A percentile compares a stretch with the other conserved stretches of the same genome.
phyloP scores from a whole-genome alignment of 2,888 invertebrate genomes.

The Spisula subtruncata region DNA sequence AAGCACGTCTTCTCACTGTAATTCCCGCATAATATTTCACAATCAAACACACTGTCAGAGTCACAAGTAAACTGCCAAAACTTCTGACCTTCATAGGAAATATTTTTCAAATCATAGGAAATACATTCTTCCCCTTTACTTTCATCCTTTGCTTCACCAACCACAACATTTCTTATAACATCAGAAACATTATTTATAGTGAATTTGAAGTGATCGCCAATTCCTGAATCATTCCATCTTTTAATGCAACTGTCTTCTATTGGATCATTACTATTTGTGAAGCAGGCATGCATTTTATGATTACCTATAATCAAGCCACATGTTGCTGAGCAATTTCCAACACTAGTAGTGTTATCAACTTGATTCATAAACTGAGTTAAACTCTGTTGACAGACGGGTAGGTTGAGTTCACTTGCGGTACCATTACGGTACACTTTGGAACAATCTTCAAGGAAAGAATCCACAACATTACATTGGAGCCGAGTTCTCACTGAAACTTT shows the following conservation, averaged over 20 bases:
- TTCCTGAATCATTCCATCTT: slow-evolving; percentile 61
- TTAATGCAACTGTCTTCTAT: slow-evolving; percentile 54
- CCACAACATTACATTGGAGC: slow-evolving; percentile 77
- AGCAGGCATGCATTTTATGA: slow-evolving; percentile 65
- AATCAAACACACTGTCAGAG: slow-evolving; percentile 74
- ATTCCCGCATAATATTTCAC: slow-evolving; percentile 72
- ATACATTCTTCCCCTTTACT: slow-evolving; percentile 64
- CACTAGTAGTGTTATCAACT: slow-evolving; percentile 29
- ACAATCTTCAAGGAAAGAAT: slow-evolving; percentile 81
- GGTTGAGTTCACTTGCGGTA: not conserved
- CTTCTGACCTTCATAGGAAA: slow-evolving; percentile 62
- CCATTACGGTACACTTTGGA: slow-evolving; percentile 21
- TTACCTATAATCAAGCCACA: slow-evolving; percentile 62
- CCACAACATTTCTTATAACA: slow-evolving; percentile 48
- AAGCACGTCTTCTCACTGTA: slow-evolving; percentile 52
- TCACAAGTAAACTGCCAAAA: slow-evolving; percentile 81
- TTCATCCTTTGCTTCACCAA: slow-evolving; percentile 22
- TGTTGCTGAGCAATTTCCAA: slow-evolving; percentile 55
- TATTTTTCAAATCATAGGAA: slow-evolving; percentile 79
- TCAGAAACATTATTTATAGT: slow-evolving; percentile 49
- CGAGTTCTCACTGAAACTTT: slow-evolving; percentile 65
- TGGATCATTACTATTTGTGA: slow-evolving; percentile 61
- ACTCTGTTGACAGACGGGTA: slow-evolving; percentile 45
- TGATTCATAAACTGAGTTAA: slow-evolving; percentile 41
- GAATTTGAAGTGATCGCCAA: slow-evolving; percentile 45